These are phyloP conservation scores for Ceyx cyanopectus DNA, from an alignment of 2,113 vertebrate species.

Conservation along the genomic window DNA sequence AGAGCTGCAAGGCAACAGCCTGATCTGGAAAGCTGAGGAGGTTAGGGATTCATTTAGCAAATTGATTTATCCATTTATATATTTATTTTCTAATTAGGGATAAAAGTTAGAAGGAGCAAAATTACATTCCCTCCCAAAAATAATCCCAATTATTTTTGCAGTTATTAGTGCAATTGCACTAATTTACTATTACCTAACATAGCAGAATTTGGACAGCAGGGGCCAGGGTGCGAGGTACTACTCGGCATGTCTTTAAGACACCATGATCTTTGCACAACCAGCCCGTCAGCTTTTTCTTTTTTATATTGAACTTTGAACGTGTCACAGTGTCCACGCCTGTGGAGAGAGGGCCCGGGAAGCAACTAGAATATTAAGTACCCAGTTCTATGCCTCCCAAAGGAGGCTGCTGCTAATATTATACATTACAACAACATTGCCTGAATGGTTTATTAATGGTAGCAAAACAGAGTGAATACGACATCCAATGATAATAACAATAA, in stretches of 20 bases:
- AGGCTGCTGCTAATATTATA: constrained; percentile 76
- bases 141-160: too few species aligned
- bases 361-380: constrained; percentile 78
- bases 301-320: constrained; percentile 61
- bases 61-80: neutral
- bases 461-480: constrained; percentile 80
- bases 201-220: constrained; percentile 66
- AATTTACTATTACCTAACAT: constrained; percentile 60
- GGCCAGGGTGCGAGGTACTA: constrained; percentile 28
- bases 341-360: constrained; percentile 57
- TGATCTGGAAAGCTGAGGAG: neutral
- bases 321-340: neutral
- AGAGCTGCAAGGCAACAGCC: neutral
- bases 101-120: neutral
- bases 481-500: constrained; percentile 82
- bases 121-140: neutral
- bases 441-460: constrained; percentile 83
- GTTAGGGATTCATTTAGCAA: neutral
- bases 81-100: neutral
- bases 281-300: neutral
- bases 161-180: constrained; percentile 40
- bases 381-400: constrained; percentile 72
- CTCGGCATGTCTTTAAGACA: neutral
- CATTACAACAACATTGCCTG: constrained; percentile 77
- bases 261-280: constrained; percentile 39